These are phyloP conservation scores for Scylla paramamosain DNA, from an alignment of 1,140 invertebrate genomes.

Conservation along the genomic window DNA sequence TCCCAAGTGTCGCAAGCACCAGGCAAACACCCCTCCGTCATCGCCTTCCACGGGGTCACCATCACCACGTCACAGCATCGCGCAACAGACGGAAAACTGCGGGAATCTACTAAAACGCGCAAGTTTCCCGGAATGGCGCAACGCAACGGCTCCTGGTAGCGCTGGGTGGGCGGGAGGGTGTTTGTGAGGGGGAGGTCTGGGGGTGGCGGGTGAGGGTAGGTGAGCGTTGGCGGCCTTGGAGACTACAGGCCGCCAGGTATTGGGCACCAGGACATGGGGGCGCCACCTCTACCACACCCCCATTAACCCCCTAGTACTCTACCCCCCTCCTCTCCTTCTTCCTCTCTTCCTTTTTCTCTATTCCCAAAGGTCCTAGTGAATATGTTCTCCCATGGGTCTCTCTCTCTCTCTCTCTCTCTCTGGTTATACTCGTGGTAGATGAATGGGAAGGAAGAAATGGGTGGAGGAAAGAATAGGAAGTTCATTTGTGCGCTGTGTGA, in stretches of 20 bases:
- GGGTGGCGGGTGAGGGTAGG: background rate
- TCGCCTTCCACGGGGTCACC: too few relatives aligned
- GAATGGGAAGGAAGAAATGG: background rate
- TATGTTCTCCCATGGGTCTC: background rate
- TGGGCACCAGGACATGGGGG: slow-evolving; percentile 41
- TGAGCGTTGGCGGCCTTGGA: background rate
- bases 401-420: slow-evolving; percentile 47
- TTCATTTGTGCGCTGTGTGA: background rate
- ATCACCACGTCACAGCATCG: too few relatives aligned
- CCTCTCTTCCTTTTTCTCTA: background rate
- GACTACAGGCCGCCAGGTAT: slow-evolving; percentile 10
- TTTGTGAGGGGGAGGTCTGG: too few relatives aligned
- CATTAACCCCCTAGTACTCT: background rate
- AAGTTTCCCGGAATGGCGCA: background rate
- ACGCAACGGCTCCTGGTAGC: background rate
- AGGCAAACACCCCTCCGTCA: too few relatives aligned
- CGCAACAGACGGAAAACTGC: too few relatives aligned
- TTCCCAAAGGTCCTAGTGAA: background rate
- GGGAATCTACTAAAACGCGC: background rate
- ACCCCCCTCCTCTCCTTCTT: background rate
- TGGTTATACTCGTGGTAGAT: background rate
- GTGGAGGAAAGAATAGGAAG: background rate
- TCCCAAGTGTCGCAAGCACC: too few relatives aligned
- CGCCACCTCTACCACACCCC: background rate
- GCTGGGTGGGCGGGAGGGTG: background rate